Evolutionary conservation across 2,113 vertebrate genomes (phyloP).

Genomic region (Serilophus lunatus): DNA sequence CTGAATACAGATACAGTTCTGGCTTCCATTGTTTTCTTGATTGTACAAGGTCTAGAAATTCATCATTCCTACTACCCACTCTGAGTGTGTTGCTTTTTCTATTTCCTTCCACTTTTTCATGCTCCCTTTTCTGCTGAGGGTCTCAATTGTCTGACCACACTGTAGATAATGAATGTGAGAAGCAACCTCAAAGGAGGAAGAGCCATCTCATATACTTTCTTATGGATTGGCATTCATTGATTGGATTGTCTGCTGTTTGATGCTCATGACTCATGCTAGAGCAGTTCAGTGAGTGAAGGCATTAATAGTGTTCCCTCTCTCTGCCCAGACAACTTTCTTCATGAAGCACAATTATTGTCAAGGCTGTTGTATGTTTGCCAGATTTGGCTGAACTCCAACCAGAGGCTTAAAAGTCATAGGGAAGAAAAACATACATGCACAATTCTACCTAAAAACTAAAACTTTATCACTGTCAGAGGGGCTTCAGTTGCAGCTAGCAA

Average conservation of each 20-base stretch:
- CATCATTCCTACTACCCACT: fast-evolving
- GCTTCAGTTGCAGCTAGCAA: not conserved
- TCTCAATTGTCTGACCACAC: fast-evolving
- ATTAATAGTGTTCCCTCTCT: not conserved
- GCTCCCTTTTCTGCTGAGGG: not conserved
- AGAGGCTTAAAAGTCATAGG: not conserved
- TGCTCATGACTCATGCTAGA: not conserved
- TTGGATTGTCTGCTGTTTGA: not conserved
- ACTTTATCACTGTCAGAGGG: not conserved
- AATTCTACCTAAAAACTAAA: not conserved
- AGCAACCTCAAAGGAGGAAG: not conserved
- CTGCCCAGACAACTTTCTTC: not conserved
- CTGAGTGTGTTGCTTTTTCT: not conserved
- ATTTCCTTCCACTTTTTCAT: not conserved
- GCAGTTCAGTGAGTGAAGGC: not conserved
- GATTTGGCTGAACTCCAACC: not conserved
- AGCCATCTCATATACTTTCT: not conserved
- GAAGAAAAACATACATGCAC: not conserved
- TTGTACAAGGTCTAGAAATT: not conserved
- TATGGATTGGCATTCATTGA: not conserved
- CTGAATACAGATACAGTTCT: not conserved
- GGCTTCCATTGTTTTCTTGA: not conserved
- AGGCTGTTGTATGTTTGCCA: not conserved
- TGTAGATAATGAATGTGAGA: not conserved
- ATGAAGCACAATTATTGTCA: not conserved